Conservation (phyloP, 1,140 invertebrate species). For the Phthorimaea operculella region DNA sequence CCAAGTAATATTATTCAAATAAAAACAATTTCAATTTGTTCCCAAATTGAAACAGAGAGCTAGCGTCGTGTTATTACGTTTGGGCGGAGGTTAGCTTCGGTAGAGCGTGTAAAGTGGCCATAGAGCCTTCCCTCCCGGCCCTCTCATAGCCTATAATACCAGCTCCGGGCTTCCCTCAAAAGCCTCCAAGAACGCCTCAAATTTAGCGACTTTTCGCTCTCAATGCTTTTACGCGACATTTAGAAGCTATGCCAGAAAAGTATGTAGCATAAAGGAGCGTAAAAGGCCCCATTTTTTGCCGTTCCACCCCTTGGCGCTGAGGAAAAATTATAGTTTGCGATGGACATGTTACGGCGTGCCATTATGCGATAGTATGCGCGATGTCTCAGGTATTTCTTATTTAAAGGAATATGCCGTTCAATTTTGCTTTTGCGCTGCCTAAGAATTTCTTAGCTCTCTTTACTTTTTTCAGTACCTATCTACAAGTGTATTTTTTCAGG, state of each 20-base stretch:
- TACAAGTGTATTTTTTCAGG: too few species aligned
- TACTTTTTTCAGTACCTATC: not conserved
- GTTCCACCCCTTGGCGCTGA: slow-evolving; percentile 7
- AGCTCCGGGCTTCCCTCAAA: slow-evolving; percentile 61
- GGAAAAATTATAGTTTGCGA: slow-evolving; percentile 37
- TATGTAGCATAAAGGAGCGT: not conserved
- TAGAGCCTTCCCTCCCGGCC: slow-evolving; percentile 55
- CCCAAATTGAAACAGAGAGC: slow-evolving; percentile 65
- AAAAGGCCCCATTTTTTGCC: not conserved
- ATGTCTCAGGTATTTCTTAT: slow-evolving; percentile 48
- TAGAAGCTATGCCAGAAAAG: slow-evolving; percentile 28
- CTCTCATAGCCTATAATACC: slow-evolving; percentile 62
- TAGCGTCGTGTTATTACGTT: slow-evolving; percentile 59
- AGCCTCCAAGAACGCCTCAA: slow-evolving; percentile 59
- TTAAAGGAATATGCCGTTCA: slow-evolving; percentile 26
- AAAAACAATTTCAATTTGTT: slow-evolving; percentile 68
- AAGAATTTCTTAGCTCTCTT: too few species aligned
- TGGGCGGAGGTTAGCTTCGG: slow-evolving; percentile 62
- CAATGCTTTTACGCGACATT: slow-evolving; percentile 59
- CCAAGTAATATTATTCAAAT: slow-evolving; percentile 63
- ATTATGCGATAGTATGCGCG: slow-evolving; percentile 14
- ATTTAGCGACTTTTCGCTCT: slow-evolving; percentile 64
- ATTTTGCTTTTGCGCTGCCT: not conserved
- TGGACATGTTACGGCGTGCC: slow-evolving; percentile 24
- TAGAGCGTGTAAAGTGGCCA: slow-evolving; percentile 65